Evolutionary conservation across 2,797 vertebrate species (phyloP).

Genomic region (Euthynnus affinis): DNA sequence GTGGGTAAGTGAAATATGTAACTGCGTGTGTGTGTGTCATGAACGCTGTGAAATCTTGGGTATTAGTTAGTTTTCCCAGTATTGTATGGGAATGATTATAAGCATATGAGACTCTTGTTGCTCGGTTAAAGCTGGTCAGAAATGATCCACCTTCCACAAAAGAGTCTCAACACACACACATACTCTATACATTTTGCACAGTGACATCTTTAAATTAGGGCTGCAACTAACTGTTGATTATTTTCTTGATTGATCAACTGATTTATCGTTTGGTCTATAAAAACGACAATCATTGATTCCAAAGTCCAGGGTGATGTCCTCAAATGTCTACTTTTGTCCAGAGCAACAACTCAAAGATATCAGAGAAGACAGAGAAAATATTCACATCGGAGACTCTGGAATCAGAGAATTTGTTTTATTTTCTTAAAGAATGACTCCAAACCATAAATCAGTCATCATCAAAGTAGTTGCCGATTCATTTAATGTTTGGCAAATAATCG

Average conservation of each 20-base stretch:
- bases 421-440: too few relatives aligned
- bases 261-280: not conserved
- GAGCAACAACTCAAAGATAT: not conserved
- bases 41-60: slow-evolving; percentile 54
- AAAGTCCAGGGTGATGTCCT: not conserved
- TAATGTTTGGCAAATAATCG: too few relatives aligned
- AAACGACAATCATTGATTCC: too few relatives aligned
- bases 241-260: not conserved
- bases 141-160: slow-evolving; percentile 7
- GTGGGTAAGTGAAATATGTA: slow-evolving; percentile 72
- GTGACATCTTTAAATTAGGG: too few relatives aligned
- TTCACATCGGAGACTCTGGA: too few relatives aligned
- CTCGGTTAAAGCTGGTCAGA: slow-evolving; percentile 30
- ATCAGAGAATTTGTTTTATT: too few relatives aligned
- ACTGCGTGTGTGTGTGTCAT: slow-evolving; percentile 36
- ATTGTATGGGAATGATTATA: slow-evolving; percentile 46
- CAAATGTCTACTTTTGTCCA: not conserved
- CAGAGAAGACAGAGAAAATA: too few relatives aligned
- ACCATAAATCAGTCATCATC: too few relatives aligned
- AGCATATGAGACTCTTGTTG: slow-evolving; percentile 19
- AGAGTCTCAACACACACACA: slow-evolving; percentile 1
- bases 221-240: too few relatives aligned
- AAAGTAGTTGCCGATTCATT: too few relatives aligned
- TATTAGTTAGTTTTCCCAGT: slow-evolving; percentile 53
- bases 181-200: too few relatives aligned